These are phyloP conservation scores for Lissonota sp. DNA, from an alignment of 2,888 invertebrate species.

Conservation along the genomic window DNA sequence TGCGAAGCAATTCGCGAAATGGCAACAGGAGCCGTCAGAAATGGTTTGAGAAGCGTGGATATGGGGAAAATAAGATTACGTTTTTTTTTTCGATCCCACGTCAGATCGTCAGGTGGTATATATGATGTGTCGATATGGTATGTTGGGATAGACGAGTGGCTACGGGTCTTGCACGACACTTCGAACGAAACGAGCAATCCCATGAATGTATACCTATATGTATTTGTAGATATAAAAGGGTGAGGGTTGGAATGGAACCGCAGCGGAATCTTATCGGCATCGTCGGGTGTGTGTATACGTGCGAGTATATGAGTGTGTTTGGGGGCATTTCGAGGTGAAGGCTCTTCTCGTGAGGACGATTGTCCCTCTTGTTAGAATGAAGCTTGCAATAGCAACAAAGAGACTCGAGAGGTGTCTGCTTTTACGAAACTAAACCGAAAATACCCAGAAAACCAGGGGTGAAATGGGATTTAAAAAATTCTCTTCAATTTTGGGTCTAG, in stretches of 20 bases:
- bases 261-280: too few species aligned
- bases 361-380: conserved; percentile 29
- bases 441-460: too few species aligned
- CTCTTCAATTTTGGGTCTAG: too few species aligned
- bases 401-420: too few species aligned
- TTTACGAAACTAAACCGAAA: conserved; percentile 32
- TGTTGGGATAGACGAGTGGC: conserved; percentile 12
- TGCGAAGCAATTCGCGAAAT: background rate
- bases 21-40: background rate
- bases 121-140: conserved; percentile 2
- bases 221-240: too few species aligned
- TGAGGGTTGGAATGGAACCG: too few species aligned
- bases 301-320: too few species aligned
- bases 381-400: too few species aligned
- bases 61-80: conserved; percentile 23
- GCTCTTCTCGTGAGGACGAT: conserved; percentile 12
- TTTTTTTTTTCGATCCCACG: conserved; percentile 21
- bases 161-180: conserved; percentile 11
- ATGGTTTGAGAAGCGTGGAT: background rate
- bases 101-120: conserved; percentile 3
- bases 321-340: background rate
- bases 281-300: too few species aligned
- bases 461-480: too few species aligned
- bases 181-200: conserved; percentile 1
- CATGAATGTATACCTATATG: background rate